Conservation (phyloP, 1,140 invertebrate genomes). For the Halesus radiatus region DNA sequence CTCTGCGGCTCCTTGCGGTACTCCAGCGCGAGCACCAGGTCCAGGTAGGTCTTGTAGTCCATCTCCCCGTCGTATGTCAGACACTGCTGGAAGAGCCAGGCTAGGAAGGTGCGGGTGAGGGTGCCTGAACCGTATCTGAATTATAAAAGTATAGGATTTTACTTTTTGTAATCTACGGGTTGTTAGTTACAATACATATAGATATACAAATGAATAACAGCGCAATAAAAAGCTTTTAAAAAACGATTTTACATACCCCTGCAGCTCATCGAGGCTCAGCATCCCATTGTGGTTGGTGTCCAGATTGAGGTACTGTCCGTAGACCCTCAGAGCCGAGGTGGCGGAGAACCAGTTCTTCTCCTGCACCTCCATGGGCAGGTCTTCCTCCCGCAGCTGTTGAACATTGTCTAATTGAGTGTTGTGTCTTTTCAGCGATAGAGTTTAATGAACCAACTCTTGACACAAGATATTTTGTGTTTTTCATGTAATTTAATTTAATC, state of each 20-base stretch:
- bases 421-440: too few relatives aligned
- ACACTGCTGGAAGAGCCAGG: conserved; percentile 95
- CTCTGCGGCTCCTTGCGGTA: conserved; percentile 93
- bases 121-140: conserved; percentile 90
- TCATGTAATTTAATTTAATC: too few relatives aligned
- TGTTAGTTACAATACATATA: too few relatives aligned
- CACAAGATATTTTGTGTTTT: too few relatives aligned
- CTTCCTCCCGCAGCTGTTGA: conserved; percentile 84
- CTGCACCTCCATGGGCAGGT: conserved; percentile 84
- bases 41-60: conserved; percentile 97
- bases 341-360: conserved; percentile 97
- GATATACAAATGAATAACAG: too few relatives aligned
- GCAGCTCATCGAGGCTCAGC: conserved; percentile 90
- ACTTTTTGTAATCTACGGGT: too few relatives aligned
- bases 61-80: conserved; percentile 97
- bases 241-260: conserved; percentile 72
- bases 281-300: conserved; percentile 97
- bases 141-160: conserved; percentile 8
- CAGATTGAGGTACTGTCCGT: conserved; percentile 93
- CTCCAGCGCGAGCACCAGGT: conserved; percentile 94
- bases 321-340: conserved; percentile 89
- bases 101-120: conserved; percentile 91
- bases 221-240: too few relatives aligned
- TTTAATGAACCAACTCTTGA: too few relatives aligned
- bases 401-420: too few relatives aligned